These are phyloP conservation scores for Pterocles orientalis DNA, from an alignment of 2,113 vertebrate genomes.

Conservation along the genomic window DNA sequence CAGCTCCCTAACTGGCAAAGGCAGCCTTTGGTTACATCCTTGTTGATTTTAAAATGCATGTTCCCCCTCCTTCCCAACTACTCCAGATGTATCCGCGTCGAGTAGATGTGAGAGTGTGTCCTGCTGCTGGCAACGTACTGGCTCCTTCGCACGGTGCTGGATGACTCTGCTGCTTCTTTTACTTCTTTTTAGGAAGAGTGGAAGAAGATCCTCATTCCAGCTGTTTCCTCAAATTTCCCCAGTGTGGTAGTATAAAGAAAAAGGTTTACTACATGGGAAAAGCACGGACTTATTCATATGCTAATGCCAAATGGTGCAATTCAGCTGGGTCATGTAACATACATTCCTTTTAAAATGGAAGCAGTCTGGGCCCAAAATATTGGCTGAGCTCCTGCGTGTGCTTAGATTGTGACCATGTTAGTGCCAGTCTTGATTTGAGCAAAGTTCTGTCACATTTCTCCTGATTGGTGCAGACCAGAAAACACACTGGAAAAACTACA, in stretches of 20 bases:
- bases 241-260: not conserved
- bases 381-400: not conserved
- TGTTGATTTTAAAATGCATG: not conserved
- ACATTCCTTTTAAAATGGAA: not conserved
- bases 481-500: not conserved
- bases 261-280: not conserved
- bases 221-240: constrained; percentile 27
- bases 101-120: not conserved
- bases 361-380: not conserved
- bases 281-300: not conserved
- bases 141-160: not conserved
- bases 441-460: not conserved
- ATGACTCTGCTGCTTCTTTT: constrained; percentile 5
- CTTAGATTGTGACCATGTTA: not conserved
- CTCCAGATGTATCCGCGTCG: not conserved
- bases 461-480: not conserved
- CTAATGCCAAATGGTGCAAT: not conserved
- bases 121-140: not conserved
- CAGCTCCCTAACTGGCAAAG: not conserved
- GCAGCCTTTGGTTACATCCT: not conserved
- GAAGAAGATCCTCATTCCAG: constrained; percentile 9
- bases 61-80: not conserved
- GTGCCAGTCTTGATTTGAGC: not conserved
- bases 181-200: not conserved
- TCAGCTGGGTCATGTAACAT: not conserved